Conservation (phyloP, 2,888 invertebrate species). For the Celastrina argiolus region DNA sequence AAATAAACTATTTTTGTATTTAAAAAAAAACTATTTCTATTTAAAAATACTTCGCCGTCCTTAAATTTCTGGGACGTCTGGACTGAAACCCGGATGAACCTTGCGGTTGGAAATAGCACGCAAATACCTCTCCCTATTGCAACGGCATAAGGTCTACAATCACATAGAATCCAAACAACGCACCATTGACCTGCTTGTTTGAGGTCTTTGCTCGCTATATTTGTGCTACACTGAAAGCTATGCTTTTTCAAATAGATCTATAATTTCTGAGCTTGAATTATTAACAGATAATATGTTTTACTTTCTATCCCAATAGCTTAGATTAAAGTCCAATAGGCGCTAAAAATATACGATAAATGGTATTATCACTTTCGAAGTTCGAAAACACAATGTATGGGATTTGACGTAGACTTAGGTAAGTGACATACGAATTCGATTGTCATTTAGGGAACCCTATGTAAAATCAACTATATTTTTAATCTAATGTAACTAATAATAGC, state of each 20-base stretch:
- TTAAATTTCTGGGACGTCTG: conserved; percentile 7
- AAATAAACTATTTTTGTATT: neutral
- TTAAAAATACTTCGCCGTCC: neutral
- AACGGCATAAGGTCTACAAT: conserved; percentile 7
- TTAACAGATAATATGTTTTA: too few species aligned
- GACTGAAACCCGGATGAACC: conserved; percentile 12
- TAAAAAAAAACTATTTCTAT: neutral
- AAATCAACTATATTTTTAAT: too few species aligned
- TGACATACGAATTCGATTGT: too few species aligned
- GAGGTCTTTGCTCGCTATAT: conserved; percentile 37
- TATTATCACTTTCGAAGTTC: too few species aligned
- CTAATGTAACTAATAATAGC: too few species aligned
- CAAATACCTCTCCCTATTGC: conserved; percentile 20
- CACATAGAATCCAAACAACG: conserved; percentile 32
- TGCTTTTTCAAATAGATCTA: neutral
- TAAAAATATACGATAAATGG: too few species aligned
- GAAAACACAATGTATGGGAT: too few species aligned
- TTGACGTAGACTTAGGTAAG: too few species aligned
- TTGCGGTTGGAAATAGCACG: conserved; percentile 2
- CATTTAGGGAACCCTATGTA: too few species aligned
- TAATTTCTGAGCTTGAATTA: too few species aligned
- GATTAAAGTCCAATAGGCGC: too few species aligned
- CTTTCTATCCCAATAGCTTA: too few species aligned
- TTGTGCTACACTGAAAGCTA: conserved; percentile 27
- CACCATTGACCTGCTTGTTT: conserved; percentile 43